Base-by-base conservation (phyloP, 2,113 vertebrate species). In the Apodemus sylvaticus region DNA sequence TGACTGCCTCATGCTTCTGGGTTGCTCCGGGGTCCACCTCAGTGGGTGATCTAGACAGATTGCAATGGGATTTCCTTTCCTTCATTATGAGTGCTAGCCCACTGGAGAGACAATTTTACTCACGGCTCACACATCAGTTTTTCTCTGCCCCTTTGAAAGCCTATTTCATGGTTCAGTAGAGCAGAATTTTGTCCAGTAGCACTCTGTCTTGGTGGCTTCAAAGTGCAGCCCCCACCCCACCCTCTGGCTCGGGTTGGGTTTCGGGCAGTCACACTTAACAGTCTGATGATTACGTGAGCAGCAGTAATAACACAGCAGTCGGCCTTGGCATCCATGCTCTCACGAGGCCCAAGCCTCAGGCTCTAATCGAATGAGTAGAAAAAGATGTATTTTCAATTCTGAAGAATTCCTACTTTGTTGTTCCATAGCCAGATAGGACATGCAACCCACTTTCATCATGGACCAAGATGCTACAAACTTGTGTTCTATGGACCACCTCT, bases 151-250 rank as follows among this genome's bases (percentile, higher is more conserved):
- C 93, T 96, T 96, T 93, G 96, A 97, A 97, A 96, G 51, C 58
- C 83, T 77, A 92, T 97, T 97, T 97, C 93, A 97, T 82, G 96
- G 96, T 92, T 90, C 95, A 97, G 3, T 96, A 96, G 96, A 97
- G 96, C 97, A 95, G 83, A 94, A 55, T 97, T 97, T 96, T 71
- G 87, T 70, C 91, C 96, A 96, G 51, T 26, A 95, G 53, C 91
- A 94, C 94, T 97, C 81, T 92, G 91, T 96, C 96, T 95, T 36
- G 78, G 79, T 95, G 91, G 70, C 78, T 97, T 97, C 94, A 96
- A 97, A 96, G 96, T 26, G 45, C 60, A 81, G 31, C n/a, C 26
- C 73, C 70, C 34, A 51, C 58, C 78, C 74, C 62, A 42, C n/a
- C 14, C 12, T 7, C 12, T 3, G 2, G 58, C 58, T 68, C 48